Conservation (phyloP, 92 coral and sea anemone genomes). For the Epizoanthus illoricatus region DNA sequence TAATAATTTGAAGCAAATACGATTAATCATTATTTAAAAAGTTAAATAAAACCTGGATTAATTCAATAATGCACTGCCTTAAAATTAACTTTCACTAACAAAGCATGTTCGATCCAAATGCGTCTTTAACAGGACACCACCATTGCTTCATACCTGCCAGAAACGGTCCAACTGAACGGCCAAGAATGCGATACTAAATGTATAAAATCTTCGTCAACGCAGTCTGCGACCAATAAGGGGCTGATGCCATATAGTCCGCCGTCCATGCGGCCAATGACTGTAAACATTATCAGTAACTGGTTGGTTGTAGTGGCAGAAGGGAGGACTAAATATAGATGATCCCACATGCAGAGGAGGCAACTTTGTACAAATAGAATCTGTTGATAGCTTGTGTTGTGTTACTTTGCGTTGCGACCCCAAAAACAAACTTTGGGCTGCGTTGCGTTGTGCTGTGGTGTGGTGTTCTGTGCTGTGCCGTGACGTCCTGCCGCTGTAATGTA, state of each 20-base stretch:
- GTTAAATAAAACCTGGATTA: no score
- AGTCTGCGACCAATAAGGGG: conserved; percentile 49
- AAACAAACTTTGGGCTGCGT: conserved; percentile 29
- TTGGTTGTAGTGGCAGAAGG: conserved; percentile 39
- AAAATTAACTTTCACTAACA: no score
- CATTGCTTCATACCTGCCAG: conserved; percentile 10
- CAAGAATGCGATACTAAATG: background rate
- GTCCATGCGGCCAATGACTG: conserved; percentile 52
- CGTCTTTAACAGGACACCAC: no score
- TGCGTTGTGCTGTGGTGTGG: background rate
- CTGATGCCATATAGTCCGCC: conserved; percentile 54
- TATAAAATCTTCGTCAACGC: conserved; percentile 41
- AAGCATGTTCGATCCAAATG: no score
- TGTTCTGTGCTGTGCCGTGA: no score
- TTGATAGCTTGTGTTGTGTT: conserved; percentile 17
- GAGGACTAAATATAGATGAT: conserved; percentile 32
- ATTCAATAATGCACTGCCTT: no score
- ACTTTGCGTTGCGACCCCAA: conserved; percentile 31
- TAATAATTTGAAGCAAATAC: no score
- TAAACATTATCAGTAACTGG: conserved; percentile 39
- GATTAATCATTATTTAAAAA: no score
- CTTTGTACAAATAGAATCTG: conserved; percentile 55
- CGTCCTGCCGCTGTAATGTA: no score
- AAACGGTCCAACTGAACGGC: conserved; percentile 9
- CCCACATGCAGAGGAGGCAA: conserved; percentile 52